Base-by-base conservation (phyloP, 2,888 invertebrate genomes). In the Liodrosophila aerea region DNA sequence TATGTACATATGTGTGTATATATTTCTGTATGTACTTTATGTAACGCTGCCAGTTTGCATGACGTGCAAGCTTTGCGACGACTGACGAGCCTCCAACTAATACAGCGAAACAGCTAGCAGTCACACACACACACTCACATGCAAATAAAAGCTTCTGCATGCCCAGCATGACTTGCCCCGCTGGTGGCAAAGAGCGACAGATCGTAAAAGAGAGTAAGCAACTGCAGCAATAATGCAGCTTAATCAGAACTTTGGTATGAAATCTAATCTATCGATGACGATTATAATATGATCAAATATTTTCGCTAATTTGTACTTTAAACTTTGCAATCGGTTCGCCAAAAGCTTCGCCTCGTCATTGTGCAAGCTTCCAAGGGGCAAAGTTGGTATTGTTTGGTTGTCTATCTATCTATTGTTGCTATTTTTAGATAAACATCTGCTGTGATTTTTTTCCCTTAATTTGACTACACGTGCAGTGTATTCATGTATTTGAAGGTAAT, bases 61-160 rank as follows among this genome's bases (percentile, higher is more conserved):
- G 56, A 51, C 52, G 63, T 50, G 39, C 33, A 22, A 46, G 63
- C 44, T 63, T 74, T 68, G 51, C 46, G 71, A 53, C 58, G 60
- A 68, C 57, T 71, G 82, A 83, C 78, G 78, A 82, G 78, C 78
- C 83, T 80, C 85, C 83, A 70, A 85, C 77, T 40, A 61, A 62
- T 51, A 76, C 76, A 54, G 9, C 49, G 50, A 71, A 15, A 4
- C 33, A 7, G 15, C 9, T 9, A 36, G 27, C 12, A 41, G 16
- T 27, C 33, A 45, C n/a, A 22, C 5, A 16, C 5, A 31, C 8
- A 13, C 4, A 40, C 18, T 18, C 11, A 49, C 27, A 11, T 11
- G 11, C 18, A 46, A 15, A 30, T 40, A 9, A 7, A 22, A 5
- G 11, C 12, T 12, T 40, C 8, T 40, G 8, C 8, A 39, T 5